Evolutionary conservation across 2,888 invertebrate species (phyloP).

Genomic region (Rhagophthalmus giganteus): DNA sequence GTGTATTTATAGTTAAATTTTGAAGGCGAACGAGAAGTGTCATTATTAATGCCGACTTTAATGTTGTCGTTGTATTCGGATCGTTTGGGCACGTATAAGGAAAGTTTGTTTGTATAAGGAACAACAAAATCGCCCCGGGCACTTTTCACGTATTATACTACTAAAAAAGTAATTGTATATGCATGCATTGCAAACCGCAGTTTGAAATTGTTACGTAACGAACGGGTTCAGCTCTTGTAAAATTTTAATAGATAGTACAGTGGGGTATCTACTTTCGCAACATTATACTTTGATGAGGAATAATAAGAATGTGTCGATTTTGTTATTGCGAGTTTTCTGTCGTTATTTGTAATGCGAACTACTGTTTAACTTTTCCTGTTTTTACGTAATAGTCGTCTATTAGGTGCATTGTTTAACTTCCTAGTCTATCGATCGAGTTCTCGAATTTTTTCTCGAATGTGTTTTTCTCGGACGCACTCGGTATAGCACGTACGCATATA

Average conservation of each 20-base stretch:
- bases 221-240: not conserved
- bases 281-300: not conserved
- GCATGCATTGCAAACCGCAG: no score
- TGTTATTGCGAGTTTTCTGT: not conserved
- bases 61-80: no score
- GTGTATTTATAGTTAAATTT: no score
- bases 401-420: not conserved
- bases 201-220: not conserved
- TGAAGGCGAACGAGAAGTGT: no score
- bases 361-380: not conserved
- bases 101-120: no score
- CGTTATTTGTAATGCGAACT: not conserved
- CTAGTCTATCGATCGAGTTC: not conserved
- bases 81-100: no score
- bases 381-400: not conserved
- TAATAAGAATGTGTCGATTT: not conserved
- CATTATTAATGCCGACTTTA: no score
- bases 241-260: not conserved
- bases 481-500: slow-evolving; percentile 13
- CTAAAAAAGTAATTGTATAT: no score
- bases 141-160: no score
- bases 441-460: not conserved
- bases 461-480: slow-evolving; percentile 1
- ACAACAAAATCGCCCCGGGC: no score
- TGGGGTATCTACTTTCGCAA: not conserved